A percentile compares a stretch with the other conserved stretches of the same genome.
phyloP scores from a whole-genome alignment of 2,797 vertebrate genomes.

The Monodelphis domestica region DNA sequence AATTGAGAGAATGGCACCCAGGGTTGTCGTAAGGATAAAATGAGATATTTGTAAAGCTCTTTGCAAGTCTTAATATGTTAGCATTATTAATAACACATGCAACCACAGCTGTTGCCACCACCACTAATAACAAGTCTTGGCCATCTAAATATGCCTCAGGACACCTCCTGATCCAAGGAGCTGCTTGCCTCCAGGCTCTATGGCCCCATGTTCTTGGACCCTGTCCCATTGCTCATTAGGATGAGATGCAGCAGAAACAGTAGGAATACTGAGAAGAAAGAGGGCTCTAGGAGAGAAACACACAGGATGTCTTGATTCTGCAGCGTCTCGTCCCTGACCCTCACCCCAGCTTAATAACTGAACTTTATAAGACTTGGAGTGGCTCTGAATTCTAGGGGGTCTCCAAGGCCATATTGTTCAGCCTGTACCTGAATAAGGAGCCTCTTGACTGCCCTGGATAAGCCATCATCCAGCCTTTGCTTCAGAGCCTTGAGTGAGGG shows the following conservation, averaged over 20 bases:
- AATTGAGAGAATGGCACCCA: background rate
- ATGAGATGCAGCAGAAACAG: background rate
- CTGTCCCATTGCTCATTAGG: background rate
- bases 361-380: background rate
- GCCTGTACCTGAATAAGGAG: background rate
- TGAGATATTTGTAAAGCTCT: background rate
- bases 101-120: background rate
- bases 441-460: background rate
- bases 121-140: background rate
- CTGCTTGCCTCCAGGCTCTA: background rate
- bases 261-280: background rate
- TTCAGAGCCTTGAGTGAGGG: background rate
- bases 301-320: background rate
- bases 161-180: background rate
- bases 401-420: background rate
- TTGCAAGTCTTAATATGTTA: background rate
- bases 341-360: background rate
- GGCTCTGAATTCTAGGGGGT: background rate
- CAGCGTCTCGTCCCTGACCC: background rate
- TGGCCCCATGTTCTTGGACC: background rate
- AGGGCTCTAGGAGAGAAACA: background rate
- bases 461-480: background rate
- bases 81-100: background rate
- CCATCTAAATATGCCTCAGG: background rate
- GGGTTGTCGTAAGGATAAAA: background rate